Conservation (phyloP, 2,113 vertebrate species). For the Bufo bufo region DNA sequence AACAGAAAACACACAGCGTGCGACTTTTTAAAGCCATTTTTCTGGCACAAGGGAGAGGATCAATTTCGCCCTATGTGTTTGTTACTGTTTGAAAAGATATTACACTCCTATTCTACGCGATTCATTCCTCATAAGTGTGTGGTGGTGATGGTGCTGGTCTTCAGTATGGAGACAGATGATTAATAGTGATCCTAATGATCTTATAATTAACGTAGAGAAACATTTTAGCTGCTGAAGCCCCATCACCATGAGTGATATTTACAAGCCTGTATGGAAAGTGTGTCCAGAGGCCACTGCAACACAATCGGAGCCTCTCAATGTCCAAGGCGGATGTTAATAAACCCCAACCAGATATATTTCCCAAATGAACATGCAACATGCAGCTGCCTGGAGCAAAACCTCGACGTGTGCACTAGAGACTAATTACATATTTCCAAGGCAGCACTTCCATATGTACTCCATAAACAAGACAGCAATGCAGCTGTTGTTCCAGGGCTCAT, state of each 20-base stretch:
- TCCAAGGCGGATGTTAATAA: constrained; percentile 48
- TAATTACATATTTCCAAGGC: constrained; percentile 39
- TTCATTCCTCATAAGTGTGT: neutral
- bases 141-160: neutral
- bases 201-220: neutral
- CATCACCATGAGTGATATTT: constrained; percentile 26
- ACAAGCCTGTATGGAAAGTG: neutral
- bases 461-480: neutral
- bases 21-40: too few relatives aligned
- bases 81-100: too few relatives aligned
- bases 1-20: too few relatives aligned
- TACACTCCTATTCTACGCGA: too few relatives aligned
- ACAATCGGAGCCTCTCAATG: neutral
- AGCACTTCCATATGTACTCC: constrained; percentile 30
- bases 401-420: constrained; percentile 29
- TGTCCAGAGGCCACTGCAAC: neutral
- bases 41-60: too few relatives aligned
- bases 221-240: neutral
- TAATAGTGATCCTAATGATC: neutral
- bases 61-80: too few relatives aligned
- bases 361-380: constrained; percentile 24
- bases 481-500: neutral
- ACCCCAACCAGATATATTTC: constrained; percentile 33
- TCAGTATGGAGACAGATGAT: neutral
- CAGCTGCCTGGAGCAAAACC: constrained; percentile 40